These are phyloP conservation scores for Polydesmus complanatus DNA, from an alignment of 2,888 invertebrate species.

Conservation along the genomic window DNA sequence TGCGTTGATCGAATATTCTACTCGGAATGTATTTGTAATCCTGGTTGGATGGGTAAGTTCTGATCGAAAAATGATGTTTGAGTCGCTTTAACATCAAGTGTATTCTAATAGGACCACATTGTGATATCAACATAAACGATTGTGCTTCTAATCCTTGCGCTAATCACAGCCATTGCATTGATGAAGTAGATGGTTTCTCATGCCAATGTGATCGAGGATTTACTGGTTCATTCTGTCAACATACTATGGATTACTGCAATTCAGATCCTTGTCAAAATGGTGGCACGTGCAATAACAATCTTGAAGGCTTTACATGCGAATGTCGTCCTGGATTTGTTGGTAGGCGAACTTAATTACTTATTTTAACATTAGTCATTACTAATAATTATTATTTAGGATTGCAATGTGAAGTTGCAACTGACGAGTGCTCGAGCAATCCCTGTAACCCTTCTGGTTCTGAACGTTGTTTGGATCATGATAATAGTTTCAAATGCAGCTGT, in stretches of 20 bases:
- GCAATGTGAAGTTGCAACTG: slow-evolving; percentile 86
- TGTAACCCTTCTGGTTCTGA: slow-evolving; percentile 83
- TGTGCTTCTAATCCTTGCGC: slow-evolving; percentile 77
- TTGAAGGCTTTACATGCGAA: slow-evolving; percentile 81
- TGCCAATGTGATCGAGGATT: slow-evolving; percentile 89
- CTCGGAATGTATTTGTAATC: slow-evolving; percentile 77
- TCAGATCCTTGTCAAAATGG: slow-evolving; percentile 84
- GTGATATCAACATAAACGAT: slow-evolving; percentile 83
- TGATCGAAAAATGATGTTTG: neutral
- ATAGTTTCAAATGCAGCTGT: slow-evolving; percentile 75
- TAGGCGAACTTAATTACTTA: slow-evolving; percentile 22
- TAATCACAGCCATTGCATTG: slow-evolving; percentile 83
- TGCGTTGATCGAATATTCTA: slow-evolving; percentile 79
- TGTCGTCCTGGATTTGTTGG: slow-evolving; percentile 83
- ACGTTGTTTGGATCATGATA: slow-evolving; percentile 65
- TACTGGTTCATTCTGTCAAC: slow-evolving; percentile 73
- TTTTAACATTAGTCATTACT: neutral
- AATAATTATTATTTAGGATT: slow-evolving; percentile 37
- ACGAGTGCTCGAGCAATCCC: slow-evolving; percentile 80
- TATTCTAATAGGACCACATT: slow-evolving; percentile 30
- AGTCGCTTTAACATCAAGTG: neutral
- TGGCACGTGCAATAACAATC: slow-evolving; percentile 69
- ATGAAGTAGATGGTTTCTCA: slow-evolving; percentile 64
- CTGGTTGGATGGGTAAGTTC: slow-evolving; percentile 67
- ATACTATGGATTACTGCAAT: slow-evolving; percentile 80